Conservation (phyloP, 2,888 invertebrate species). For the Seira sanloemensis region DNA sequence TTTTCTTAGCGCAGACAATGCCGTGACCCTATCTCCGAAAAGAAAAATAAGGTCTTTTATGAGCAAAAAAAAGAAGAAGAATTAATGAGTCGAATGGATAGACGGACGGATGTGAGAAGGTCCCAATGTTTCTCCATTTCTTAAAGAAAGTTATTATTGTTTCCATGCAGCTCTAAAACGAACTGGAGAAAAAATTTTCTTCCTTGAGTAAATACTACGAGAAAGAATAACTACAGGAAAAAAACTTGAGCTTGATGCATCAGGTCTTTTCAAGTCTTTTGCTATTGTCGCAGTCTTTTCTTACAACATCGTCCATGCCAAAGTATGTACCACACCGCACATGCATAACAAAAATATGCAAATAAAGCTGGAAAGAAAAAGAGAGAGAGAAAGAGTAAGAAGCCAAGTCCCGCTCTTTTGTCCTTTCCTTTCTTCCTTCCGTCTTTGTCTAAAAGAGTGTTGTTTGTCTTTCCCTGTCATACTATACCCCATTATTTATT, state of each 20-base stretch:
- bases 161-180: not conserved
- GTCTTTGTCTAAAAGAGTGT: constrained; percentile 2
- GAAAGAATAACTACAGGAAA: too few species aligned
- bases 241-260: constrained; percentile 1
- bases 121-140: too few species aligned
- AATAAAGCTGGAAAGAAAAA: not conserved
- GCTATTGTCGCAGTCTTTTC: constrained; percentile 9
- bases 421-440: not conserved
- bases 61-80: not conserved
- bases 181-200: not conserved
- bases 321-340: not conserved
- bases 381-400: not conserved
- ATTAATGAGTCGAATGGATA: not conserved
- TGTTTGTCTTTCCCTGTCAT: constrained; percentile 6
- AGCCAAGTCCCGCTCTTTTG: not conserved
- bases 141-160: not conserved
- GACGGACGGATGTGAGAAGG: constrained; percentile 2
- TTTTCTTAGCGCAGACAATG: not conserved
- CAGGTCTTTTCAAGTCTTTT: constrained; percentile 16
- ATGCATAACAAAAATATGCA: constrained; percentile 14
- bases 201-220: constrained; percentile 12
- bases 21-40: not conserved
- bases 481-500: not conserved
- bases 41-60: not conserved
- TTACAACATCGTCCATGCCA: not conserved